These are phyloP conservation scores for Papilio xuthus DNA, from an alignment of 1,140 invertebrate genomes.

Conservation along the genomic window DNA sequence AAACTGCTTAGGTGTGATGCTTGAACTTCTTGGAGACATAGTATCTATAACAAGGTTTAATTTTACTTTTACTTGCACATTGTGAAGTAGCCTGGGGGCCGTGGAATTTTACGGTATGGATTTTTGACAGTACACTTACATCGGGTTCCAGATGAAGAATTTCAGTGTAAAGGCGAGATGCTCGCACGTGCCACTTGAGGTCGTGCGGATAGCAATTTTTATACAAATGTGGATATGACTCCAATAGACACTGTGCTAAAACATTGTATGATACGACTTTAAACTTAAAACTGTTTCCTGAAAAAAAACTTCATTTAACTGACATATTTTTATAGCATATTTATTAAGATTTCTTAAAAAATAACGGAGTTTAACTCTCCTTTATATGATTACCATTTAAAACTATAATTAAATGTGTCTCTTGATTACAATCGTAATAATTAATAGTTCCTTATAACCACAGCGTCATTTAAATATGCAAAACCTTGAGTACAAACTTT, in stretches of 20 bases:
- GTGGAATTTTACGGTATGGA: background rate
- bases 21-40: slow-evolving; percentile 95
- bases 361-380: no score
- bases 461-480: no score
- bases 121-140: slow-evolving; percentile 79
- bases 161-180: slow-evolving; percentile 86
- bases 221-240: slow-evolving; percentile 90
- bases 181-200: slow-evolving; percentile 88
- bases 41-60: slow-evolving; percentile 81
- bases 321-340: background rate
- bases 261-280: slow-evolving; percentile 92
- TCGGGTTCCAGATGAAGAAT: slow-evolving; percentile 87
- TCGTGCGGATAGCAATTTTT: slow-evolving; percentile 81
- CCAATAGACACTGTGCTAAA: slow-evolving; percentile 90
- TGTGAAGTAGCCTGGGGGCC: background rate
- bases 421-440: no score
- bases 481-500: no score
- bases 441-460: no score
- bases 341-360: no score
- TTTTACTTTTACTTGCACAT: background rate
- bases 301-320: slow-evolving; percentile 34
- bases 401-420: no score
- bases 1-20: slow-evolving; percentile 86
- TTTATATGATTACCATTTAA: no score
- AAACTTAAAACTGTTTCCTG: slow-evolving; percentile 59